A percentile compares a stretch with the other conserved stretches of the same genome.
Evolutionary conservation across 37 sponge, comb jelly and placozoan genomes (phyloP).

Genomic region (Axinella damicornis): DNA sequence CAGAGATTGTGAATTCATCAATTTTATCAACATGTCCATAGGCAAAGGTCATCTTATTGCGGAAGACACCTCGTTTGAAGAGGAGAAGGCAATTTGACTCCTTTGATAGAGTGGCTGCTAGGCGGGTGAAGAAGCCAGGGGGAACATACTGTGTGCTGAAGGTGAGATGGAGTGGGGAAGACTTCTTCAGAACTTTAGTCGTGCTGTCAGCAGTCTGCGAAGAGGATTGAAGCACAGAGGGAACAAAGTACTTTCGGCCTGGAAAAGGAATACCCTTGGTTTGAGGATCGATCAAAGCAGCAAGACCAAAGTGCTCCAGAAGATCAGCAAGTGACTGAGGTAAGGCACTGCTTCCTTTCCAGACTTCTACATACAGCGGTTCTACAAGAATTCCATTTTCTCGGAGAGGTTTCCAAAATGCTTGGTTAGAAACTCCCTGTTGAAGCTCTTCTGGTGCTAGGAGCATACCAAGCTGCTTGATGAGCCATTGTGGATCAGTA

Average conservation of each 20-base stretch:
- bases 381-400: conserved; percentile 50
- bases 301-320: conserved; percentile 30
- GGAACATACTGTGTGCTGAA: conserved; percentile 53
- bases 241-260: too few relatives aligned
- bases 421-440: too few relatives aligned
- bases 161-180: conserved; percentile 43
- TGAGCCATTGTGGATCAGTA: conserved; percentile 53
- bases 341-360: background rate
- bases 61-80: conserved; percentile 36
- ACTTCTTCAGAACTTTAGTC: background rate
- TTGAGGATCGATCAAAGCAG: too few relatives aligned
- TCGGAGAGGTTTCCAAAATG: background rate
- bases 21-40: conserved; percentile 26
- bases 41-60: conserved; percentile 15
- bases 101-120: conserved; percentile 31
- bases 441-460: conserved; percentile 28
- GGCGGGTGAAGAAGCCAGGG: conserved; percentile 58
- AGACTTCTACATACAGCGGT: conserved; percentile 37
- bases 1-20: conserved; percentile 29
- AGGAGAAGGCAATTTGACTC: background rate
- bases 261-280: background rate
- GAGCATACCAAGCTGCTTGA: conserved; percentile 36
- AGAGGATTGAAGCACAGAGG: too few relatives aligned
- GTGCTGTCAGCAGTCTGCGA: too few relatives aligned
- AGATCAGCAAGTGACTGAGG: conserved; percentile 33